Conservation (phyloP, 2,888 invertebrate species). For the Caenorhabditis plicata region DNA sequence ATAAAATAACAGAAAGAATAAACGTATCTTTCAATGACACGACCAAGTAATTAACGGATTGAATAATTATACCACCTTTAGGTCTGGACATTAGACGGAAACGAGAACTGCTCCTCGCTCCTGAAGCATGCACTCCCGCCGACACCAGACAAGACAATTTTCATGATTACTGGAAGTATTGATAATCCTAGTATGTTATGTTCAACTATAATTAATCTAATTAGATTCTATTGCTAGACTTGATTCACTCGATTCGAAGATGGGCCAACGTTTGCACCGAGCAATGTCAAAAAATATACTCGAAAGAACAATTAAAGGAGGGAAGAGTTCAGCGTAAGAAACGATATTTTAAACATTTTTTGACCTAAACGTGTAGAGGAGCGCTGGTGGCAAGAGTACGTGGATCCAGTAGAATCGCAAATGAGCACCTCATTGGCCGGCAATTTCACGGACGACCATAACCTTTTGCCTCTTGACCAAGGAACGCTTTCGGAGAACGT, state of each 20-base stretch:
- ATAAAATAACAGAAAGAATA: no score
- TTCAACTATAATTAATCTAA: neutral
- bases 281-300: slow-evolving; percentile 49
- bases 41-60: no score
- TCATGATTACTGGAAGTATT: slow-evolving; percentile 55
- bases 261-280: slow-evolving; percentile 54
- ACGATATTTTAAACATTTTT: neutral
- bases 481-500: slow-evolving; percentile 57
- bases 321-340: slow-evolving; percentile 24
- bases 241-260: slow-evolving; percentile 50
- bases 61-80: no score
- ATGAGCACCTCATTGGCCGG: slow-evolving; percentile 45
- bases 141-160: slow-evolving; percentile 44
- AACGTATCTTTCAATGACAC: no score
- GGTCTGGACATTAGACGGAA: slow-evolving; percentile 59
- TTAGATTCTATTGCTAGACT: slow-evolving; percentile 14
- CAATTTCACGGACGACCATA: slow-evolving; percentile 37
- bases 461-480: slow-evolving; percentile 51
- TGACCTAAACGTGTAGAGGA: slow-evolving; percentile 47
- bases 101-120: slow-evolving; percentile 49
- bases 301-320: slow-evolving; percentile 34
- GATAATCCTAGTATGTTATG: slow-evolving; percentile 47
- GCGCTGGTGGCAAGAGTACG: slow-evolving; percentile 63
- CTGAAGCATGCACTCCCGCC: slow-evolving; percentile 52
- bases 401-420: slow-evolving; percentile 57